Evolutionary conservation across 2,113 vertebrate genomes (phyloP).

Genomic region (Pygoscelis adeliae): DNA sequence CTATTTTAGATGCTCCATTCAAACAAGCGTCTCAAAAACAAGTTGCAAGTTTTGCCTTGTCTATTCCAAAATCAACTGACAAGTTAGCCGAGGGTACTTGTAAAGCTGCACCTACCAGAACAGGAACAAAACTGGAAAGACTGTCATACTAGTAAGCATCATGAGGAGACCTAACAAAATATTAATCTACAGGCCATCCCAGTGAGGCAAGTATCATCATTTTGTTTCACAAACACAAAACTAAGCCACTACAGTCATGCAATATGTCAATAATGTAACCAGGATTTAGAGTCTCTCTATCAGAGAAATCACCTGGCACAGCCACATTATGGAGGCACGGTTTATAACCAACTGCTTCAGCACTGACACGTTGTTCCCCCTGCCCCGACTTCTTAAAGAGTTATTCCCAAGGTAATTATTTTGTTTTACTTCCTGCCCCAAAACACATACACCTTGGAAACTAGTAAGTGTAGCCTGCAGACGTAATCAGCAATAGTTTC

Average conservation of each 20-base stretch:
- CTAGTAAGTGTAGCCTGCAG: neutral
- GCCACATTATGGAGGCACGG: neutral
- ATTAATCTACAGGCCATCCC: neutral
- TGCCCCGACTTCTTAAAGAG: fast-evolving
- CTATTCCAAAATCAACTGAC: too few relatives aligned
- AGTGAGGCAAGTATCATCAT: neutral
- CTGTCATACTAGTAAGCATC: neutral
- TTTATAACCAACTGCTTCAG: neutral
- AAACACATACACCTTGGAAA: neutral
- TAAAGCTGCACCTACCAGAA: neutral
- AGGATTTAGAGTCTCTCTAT: neutral
- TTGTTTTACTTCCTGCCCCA: neutral
- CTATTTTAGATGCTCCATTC: neutral
- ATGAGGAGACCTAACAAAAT: neutral
- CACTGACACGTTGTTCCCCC: neutral
- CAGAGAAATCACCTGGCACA: neutral
- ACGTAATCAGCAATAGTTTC: neutral
- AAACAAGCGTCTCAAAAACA: neutral
- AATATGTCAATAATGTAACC: neutral
- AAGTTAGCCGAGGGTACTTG: neutral
- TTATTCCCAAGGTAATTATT: neutral
- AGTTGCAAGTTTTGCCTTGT: neutral
- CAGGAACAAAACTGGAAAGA: neutral
- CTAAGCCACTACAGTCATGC: neutral
- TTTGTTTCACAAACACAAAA: neutral